Conservation (phyloP, 2,113 vertebrate species). For the Baryphthengus martii region DNA sequence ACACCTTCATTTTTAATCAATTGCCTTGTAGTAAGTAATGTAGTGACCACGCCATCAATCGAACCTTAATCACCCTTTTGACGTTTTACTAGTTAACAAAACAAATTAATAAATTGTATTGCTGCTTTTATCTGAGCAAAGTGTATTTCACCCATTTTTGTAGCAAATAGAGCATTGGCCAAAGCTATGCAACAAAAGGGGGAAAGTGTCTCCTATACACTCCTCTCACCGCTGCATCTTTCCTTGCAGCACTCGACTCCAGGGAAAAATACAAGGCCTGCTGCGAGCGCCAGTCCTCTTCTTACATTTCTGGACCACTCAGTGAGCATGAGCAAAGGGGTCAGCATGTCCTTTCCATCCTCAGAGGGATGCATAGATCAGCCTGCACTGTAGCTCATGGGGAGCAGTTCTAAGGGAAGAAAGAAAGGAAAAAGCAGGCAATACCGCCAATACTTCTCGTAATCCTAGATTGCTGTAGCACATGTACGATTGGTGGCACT, state of each 20-base stretch:
- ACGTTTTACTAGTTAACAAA: too few species aligned
- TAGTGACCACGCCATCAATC: too few species aligned
- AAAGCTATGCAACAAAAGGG: too few species aligned
- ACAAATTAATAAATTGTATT: too few species aligned
- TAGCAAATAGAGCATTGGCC: too few species aligned
- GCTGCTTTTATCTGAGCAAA: too few species aligned
- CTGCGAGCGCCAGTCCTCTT: rapidly evolving
- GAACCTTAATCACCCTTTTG: too few species aligned
- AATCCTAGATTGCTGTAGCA: not conserved
- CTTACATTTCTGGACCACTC: not conserved
- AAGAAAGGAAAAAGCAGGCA: not conserved
- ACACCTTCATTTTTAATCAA: too few species aligned
- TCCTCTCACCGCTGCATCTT: too few species aligned
- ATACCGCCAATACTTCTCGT: rapidly evolving
- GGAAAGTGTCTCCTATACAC: too few species aligned
- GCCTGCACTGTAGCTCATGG: not conserved
- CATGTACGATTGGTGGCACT: not conserved
- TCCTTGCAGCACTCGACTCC: not conserved
- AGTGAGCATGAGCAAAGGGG: rapidly evolving
- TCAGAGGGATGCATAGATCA: rapidly evolving
- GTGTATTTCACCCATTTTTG: too few species aligned
- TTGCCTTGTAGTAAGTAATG: too few species aligned
- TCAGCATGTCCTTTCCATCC: not conserved
- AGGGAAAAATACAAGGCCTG: not conserved
- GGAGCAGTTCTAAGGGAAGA: not conserved